These are phyloP conservation scores for Leptodactylus fallax DNA, from an alignment of 2,797 vertebrate genomes.

Conservation along the genomic window DNA sequence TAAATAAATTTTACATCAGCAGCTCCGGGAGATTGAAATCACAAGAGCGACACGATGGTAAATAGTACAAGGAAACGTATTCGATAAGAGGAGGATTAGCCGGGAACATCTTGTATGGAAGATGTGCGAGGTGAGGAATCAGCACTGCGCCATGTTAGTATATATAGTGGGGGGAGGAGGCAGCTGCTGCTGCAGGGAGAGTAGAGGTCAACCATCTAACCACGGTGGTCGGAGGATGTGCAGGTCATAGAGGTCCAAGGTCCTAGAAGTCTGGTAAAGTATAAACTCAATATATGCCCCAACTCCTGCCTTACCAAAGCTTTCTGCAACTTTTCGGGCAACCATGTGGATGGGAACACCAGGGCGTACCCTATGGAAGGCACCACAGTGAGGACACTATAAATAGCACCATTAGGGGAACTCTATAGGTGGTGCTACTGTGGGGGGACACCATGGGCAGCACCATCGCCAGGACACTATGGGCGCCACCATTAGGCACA, in stretches of 20 bases:
- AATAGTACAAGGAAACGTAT: background rate
- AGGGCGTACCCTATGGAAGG: no score
- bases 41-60: background rate
- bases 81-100: background rate
- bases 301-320: background rate
- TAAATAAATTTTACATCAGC: constrained; percentile 32
- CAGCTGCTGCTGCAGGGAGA: background rate
- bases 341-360: no score
- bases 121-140: background rate
- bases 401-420: no score
- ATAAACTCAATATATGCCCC: no score
- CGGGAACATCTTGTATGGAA: background rate
- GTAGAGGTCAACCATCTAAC: no score
- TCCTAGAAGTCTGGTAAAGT: no score
- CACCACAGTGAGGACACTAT: no score
- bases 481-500: no score
- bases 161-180: background rate
- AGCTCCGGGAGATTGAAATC: constrained; percentile 19
- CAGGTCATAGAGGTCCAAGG: no score
- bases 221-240: no score
- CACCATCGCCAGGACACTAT: background rate
- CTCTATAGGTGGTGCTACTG: background rate
- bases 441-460: background rate
- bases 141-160: background rate
- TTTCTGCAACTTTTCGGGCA: no score